Evolutionary conservation across 2,888 invertebrate species (phyloP).

Genomic region (Nomada hirtipes): DNA sequence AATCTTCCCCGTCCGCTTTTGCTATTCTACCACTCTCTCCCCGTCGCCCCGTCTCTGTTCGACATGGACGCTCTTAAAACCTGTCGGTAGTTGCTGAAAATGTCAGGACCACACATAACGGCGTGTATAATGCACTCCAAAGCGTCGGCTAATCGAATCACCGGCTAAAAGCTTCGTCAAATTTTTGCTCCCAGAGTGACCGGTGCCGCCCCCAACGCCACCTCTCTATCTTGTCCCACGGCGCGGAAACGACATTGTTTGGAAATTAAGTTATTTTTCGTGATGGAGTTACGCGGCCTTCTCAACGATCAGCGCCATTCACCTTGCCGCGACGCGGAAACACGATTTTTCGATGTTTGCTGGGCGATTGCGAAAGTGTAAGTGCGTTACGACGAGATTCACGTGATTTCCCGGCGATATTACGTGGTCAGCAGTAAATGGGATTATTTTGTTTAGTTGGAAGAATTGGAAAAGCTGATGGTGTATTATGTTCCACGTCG

Average conservation of each 20-base stretch:
- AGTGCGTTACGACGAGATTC: background rate
- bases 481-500: too few relatives aligned
- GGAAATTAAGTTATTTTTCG: slow-evolving; percentile 77
- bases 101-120: slow-evolving; percentile 77
- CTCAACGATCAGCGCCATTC: background rate
- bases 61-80: slow-evolving; percentile 52
- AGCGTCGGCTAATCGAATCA: slow-evolving; percentile 79
- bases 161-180: slow-evolving; percentile 80
- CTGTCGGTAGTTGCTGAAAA: slow-evolving; percentile 72
- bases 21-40: slow-evolving; percentile 9
- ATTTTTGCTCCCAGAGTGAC: slow-evolving; percentile 72
- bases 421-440: background rate
- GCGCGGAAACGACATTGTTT: slow-evolving; percentile 77
- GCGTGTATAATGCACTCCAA: slow-evolving; percentile 77
- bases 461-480: too few relatives aligned
- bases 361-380: background rate
- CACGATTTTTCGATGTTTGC: background rate
- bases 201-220: slow-evolving; percentile 39
- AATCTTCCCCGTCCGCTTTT: slow-evolving; percentile 4
- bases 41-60: slow-evolving; percentile 13
- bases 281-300: slow-evolving; percentile 69
- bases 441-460: background rate
- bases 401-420: background rate
- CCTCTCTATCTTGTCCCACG: background rate
- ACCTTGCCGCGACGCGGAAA: background rate